Evolutionary conservation across 2,113 vertebrate genomes (phyloP).

Genomic region (Toxostoma redivivum): DNA sequence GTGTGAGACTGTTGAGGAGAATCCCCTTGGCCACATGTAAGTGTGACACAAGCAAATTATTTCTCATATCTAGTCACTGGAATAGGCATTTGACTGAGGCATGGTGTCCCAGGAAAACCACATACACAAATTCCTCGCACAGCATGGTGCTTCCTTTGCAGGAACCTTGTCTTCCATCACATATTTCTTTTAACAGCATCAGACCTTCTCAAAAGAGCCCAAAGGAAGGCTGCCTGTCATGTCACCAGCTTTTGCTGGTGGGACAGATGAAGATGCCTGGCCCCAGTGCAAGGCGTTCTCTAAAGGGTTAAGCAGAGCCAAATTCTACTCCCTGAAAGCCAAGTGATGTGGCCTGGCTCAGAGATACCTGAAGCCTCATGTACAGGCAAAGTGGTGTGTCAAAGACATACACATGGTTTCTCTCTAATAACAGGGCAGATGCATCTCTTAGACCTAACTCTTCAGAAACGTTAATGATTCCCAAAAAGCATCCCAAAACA

Average conservation of each 20-base stretch:
- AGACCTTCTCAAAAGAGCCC: not conserved
- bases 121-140: not conserved
- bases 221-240: not conserved
- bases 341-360: not conserved
- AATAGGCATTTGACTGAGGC: not conserved
- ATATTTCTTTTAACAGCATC: not conserved
- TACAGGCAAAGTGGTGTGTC: not conserved
- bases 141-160: not conserved
- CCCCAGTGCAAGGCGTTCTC: not conserved
- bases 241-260: not conserved
- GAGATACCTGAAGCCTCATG: not conserved
- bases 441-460: not conserved
- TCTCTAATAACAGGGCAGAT: not conserved
- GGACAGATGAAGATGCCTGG: fast-evolving
- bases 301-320: not conserved
- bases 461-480: not conserved
- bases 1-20: not conserved
- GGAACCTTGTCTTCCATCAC: not conserved
- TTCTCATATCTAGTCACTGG: not conserved
- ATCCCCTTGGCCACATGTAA: not conserved
- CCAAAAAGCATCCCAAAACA: not conserved
- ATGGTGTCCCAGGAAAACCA: not conserved
- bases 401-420: not conserved
- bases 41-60: not conserved
- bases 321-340: not conserved